These are phyloP conservation scores for Sternotherus odoratus DNA, from an alignment of 2,797 vertebrate species.

Conservation along the genomic window DNA sequence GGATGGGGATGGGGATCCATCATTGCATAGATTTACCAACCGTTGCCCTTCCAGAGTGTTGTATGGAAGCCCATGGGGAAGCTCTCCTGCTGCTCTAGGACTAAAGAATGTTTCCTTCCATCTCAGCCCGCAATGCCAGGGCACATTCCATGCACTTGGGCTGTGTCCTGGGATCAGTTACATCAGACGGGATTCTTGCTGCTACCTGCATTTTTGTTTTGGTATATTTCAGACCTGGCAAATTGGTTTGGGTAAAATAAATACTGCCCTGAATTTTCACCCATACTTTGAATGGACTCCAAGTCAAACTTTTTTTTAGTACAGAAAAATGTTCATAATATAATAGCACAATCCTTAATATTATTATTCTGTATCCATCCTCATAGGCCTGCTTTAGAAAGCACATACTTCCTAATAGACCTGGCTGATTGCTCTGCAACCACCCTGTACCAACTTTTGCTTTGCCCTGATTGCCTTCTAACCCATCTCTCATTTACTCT, in stretches of 20 bases:
- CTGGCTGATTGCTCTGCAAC: not conserved
- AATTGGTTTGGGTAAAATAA: not conserved
- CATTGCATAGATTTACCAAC: not conserved
- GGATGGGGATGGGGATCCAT: not conserved
- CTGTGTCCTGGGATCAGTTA: not conserved
- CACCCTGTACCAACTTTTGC: not conserved
- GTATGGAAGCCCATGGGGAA: not conserved
- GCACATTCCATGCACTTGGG: not conserved
- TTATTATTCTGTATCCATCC: not conserved
- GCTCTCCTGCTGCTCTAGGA: not conserved
- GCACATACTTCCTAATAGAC: not conserved
- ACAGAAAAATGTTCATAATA: not conserved
- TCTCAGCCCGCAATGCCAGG: not conserved
- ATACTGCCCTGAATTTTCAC: not conserved
- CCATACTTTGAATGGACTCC: not conserved
- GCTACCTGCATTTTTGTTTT: not conserved
- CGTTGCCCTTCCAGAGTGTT: not conserved
- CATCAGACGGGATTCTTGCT: not conserved
- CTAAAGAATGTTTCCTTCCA: not conserved
- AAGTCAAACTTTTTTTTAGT: not conserved
- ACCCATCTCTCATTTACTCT: not conserved
- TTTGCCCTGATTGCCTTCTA: not conserved
- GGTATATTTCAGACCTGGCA: not conserved
- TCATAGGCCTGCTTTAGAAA: not conserved
- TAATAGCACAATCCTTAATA: not conserved